A percentile compares a stretch with the other conserved stretches of the same genome.
phyloP scores from a whole-genome alignment of 1,140 invertebrate genomes.

The Aphelinus atriplicis region DNA sequence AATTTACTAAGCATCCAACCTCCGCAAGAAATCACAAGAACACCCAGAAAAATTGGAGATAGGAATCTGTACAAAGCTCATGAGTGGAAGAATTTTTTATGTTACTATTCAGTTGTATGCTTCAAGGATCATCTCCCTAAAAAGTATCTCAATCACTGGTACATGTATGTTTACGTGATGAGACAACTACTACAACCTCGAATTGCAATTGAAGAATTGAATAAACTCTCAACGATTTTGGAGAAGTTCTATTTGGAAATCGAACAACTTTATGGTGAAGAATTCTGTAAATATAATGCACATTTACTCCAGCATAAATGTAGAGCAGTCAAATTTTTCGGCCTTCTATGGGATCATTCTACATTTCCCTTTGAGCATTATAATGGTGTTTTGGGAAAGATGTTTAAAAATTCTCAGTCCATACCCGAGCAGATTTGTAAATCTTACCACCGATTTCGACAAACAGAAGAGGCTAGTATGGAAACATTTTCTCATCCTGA shows the following conservation, averaged over 20 bases:
- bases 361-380: constrained; percentile 38
- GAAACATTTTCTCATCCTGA: constrained; percentile 25
- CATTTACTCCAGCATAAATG: constrained; percentile 39
- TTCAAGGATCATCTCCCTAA: constrained; percentile 26
- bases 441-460: constrained; percentile 34
- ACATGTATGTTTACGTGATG: neutral
- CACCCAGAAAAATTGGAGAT: neutral
- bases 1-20: neutral
- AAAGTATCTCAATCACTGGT: constrained; percentile 39
- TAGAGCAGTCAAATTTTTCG: constrained; percentile 31
- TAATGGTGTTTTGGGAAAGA: constrained; percentile 37
- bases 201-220: neutral
- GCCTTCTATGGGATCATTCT: constrained; percentile 30
- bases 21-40: neutral
- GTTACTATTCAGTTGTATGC: constrained; percentile 36
- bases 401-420: constrained; percentile 39
- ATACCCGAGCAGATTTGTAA: constrained; percentile 34
- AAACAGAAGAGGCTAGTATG: constrained; percentile 18
- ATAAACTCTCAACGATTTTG: constrained; percentile 19
- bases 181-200: neutral
- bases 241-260: constrained; percentile 28
- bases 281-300: constrained; percentile 41
- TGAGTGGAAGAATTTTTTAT: constrained; percentile 39
- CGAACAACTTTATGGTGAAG: constrained; percentile 29
- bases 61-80: constrained; percentile 44